phyloP scores from a whole-genome alignment of 35 echinoderm and acorn worm species.

The Apostichopus japonicus region DNA sequence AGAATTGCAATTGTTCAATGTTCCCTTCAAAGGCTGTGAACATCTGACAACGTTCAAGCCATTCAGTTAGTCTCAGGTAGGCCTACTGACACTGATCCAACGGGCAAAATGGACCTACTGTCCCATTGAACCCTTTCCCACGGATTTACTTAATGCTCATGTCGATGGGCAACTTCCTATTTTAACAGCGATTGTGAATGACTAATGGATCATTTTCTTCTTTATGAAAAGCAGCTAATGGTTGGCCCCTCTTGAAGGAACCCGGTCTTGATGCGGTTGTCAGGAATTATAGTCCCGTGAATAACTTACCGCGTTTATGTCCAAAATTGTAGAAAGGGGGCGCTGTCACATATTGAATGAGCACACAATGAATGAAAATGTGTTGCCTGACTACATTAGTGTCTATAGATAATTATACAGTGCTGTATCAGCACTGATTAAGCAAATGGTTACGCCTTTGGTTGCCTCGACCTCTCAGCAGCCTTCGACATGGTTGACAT shows the following conservation, averaged over 20 bases:
- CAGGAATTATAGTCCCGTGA: constrained; percentile 41
- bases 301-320: constrained; percentile 55
- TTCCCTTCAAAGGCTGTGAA: background rate
- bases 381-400: constrained; percentile 52
- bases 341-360: constrained; percentile 28
- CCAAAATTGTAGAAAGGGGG: constrained; percentile 48
- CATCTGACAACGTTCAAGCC: background rate
- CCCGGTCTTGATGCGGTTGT: constrained; percentile 36
- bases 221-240: constrained; percentile 39
- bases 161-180: background rate
- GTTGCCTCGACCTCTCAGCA: constrained; percentile 10
- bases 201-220: constrained; percentile 13
- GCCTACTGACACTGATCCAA: background rate
- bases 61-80: constrained; percentile 29
- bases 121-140: background rate
- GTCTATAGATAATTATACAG: constrained; percentile 16
- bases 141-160: background rate
- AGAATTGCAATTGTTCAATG: background rate
- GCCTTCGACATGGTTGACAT: constrained; percentile 39
- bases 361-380: constrained; percentile 10
- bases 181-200: constrained; percentile 27
- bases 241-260: constrained; percentile 35
- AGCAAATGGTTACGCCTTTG: constrained; percentile 42
- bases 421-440: constrained; percentile 38
- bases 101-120: background rate